A percentile compares a stretch with the other conserved stretches of the same genome.
Conservation (phyloP, 2,113 vertebrate species). For the Urocolius indicus region DNA sequence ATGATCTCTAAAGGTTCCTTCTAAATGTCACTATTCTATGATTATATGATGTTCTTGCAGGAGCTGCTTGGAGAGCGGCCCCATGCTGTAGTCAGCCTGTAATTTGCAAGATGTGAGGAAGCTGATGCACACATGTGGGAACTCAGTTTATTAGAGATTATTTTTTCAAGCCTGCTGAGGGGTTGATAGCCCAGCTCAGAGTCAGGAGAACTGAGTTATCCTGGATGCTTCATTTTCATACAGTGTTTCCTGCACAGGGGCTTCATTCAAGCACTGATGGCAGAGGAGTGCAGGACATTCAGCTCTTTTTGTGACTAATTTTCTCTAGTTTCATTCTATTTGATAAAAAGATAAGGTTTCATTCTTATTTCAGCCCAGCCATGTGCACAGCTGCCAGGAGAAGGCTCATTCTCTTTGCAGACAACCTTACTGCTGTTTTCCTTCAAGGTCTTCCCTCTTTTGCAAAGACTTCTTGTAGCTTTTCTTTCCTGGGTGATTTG, state of each 20-base stretch:
- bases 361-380: not conserved
- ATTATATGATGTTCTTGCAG: not conserved
- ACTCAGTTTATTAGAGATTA: not conserved
- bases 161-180: not conserved
- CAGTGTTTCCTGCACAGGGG: rapidly evolving
- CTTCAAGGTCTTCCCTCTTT: not conserved
- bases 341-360: too few relatives aligned
- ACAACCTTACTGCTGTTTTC: not conserved
- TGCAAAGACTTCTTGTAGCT: not conserved
- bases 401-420: not conserved
- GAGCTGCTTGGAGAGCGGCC: not conserved
- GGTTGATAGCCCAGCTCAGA: not conserved
- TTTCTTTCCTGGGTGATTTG: not conserved
- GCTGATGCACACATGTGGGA: rapidly evolving
- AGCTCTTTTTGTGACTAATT: not conserved
- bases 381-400: not conserved
- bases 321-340: not conserved
- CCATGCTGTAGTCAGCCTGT: not conserved
- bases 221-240: not conserved
- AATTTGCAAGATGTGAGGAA: not conserved
- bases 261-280: not conserved
- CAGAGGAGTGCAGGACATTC: not conserved
- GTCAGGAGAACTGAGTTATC: not conserved
- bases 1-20: too few relatives aligned
- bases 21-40: too few relatives aligned